These are phyloP conservation scores for Strigamia transsilvanica DNA, from an alignment of 2,888 invertebrate genomes.

Conservation along the genomic window DNA sequence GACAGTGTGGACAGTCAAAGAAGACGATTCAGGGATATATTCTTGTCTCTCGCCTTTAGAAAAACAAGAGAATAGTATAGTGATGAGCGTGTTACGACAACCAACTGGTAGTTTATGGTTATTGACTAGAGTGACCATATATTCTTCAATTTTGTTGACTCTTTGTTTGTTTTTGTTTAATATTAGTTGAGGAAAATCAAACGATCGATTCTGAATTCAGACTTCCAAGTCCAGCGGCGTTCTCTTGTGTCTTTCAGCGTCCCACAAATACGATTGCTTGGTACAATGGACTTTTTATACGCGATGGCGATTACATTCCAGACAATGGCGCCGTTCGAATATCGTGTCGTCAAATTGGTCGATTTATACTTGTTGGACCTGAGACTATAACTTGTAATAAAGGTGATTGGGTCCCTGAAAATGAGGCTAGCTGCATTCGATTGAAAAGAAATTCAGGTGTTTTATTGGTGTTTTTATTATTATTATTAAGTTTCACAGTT, in stretches of 20 bases:
- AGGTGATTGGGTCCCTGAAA: neutral
- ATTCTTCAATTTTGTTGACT: no score
- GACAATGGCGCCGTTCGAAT: neutral
- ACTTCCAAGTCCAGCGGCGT: neutral
- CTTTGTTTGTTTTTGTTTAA: no score
- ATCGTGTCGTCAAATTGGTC: neutral
- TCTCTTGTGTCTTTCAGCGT: neutral
- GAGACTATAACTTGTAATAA: neutral
- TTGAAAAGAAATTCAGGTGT: conserved; percentile 15
- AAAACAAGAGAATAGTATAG: neutral
- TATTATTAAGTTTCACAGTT: neutral
- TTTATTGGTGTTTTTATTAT: neutral
- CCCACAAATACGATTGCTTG: neutral
- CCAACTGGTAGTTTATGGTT: neutral
- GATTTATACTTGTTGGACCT: neutral
- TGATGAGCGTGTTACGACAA: neutral
- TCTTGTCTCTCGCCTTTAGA: neutral
- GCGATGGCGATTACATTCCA: neutral
- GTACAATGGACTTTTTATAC: neutral
- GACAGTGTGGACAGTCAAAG: neutral
- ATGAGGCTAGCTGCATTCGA: neutral
- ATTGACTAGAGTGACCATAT: no score
- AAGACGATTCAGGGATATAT: conserved; percentile 3
- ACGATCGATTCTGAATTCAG: neutral
- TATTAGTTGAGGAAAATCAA: neutral